Base-by-base conservation (phyloP, 2,113 vertebrate genomes). In the Probosciger aterrimus region DNA sequence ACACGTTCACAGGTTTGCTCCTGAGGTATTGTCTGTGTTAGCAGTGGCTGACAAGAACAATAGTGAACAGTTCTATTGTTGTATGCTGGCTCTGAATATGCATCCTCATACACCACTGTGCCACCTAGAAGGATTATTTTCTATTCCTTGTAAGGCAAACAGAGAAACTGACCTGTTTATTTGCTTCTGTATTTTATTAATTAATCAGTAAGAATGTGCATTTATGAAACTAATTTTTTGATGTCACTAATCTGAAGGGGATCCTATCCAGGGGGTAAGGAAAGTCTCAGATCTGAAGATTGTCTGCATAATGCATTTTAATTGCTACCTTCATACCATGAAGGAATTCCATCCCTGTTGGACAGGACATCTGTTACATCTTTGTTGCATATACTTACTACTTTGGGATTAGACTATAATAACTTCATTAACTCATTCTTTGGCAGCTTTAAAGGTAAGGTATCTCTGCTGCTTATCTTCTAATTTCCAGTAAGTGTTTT, bases 331-430 rank as follows among this genome's bases (percentile, higher is more conserved):
- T 95, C 79, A 69, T 94, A 87, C 65, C 33, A 11, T 84, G 70
- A 88, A 92, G 86, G 27, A 93, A 76, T 93, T 47, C 53, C 60
- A 70, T 91, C 86, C 71, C 70, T 86, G 41, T 95, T 89, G 91
- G 88, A 74, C 52, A 74, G 85, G 57, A 60, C 79, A 78, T 88
- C 90, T 47, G 41, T 79, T 89, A 82, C 46, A 71, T 87, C 91
- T 87, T 80, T 93, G 82, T 94, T 83, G 35, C 49, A 41, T 83
- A 84, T 84, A 87, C 83, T 95, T 93, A 88, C 53, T 94, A 35
- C 67, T 94, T 94, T n/a, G 14, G 82, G 90, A 88, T 96, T 97
- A 96, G 79, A 81, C 90, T 91, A 59, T 97, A 92, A 92, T 73
- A 79, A 91, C 60, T 92, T 77, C 68, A 69, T 93, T 89, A 92